These are phyloP conservation scores for Psilopogon haemacephalus DNA, from an alignment of 2,113 vertebrate genomes.

Conservation along the genomic window DNA sequence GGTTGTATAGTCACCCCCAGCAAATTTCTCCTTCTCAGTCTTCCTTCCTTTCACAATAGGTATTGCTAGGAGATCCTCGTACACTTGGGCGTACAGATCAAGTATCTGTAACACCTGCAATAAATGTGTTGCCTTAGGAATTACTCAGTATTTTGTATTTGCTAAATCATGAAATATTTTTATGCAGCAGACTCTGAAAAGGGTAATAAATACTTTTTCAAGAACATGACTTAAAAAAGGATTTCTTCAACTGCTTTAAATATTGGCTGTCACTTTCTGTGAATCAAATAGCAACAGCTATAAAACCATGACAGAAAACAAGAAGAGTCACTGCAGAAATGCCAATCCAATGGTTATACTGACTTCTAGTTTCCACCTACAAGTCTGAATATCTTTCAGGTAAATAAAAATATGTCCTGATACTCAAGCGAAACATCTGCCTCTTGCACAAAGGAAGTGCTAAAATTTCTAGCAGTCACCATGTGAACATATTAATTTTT, in stretches of 20 bases:
- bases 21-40: slow-evolving; percentile 98
- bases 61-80: slow-evolving; percentile 96
- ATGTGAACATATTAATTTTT: not conserved
- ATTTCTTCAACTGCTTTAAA: not conserved
- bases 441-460: not conserved
- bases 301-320: not conserved
- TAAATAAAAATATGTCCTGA: not conserved
- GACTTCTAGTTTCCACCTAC: not conserved
- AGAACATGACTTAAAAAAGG: not conserved
- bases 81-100: slow-evolving; percentile 90
- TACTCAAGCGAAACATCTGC: not conserved
- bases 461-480: not conserved
- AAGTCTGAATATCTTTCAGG: not conserved
- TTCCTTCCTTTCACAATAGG: slow-evolving; percentile 96
- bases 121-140: not conserved
- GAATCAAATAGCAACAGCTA: not conserved
- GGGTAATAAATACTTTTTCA: not conserved
- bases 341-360: not conserved
- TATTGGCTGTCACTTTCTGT: not conserved
- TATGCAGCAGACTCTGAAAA: not conserved
- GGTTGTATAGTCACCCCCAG: slow-evolving; percentile 96
- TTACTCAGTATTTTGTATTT: not conserved
- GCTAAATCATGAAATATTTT: not conserved
- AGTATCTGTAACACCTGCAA: slow-evolving; percentile 92
- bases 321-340: not conserved